These are phyloP conservation scores for Euproctis similis DNA, from an alignment of 2,888 invertebrate species.

Conservation along the genomic window DNA sequence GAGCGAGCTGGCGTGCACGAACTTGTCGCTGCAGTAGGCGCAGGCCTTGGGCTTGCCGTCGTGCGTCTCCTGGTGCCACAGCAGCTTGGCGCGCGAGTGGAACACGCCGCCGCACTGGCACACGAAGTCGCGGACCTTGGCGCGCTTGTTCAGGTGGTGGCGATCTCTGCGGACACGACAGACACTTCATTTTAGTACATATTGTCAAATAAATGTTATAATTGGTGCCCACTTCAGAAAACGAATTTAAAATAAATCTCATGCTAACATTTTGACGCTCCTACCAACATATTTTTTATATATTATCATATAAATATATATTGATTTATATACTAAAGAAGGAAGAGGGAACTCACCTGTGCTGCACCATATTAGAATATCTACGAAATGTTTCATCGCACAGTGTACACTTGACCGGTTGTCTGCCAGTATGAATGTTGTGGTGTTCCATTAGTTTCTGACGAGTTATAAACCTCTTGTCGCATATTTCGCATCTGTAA, in stretches of 20 bases:
- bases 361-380: constrained; percentile 90
- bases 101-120: constrained; percentile 88
- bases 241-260: too few species aligned
- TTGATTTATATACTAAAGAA: too few species aligned
- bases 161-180: constrained; percentile 67
- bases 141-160: constrained; percentile 83
- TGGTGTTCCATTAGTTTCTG: constrained; percentile 89
- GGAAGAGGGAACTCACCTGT: too few species aligned
- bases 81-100: constrained; percentile 88
- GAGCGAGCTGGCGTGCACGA: constrained; percentile 88
- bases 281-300: too few species aligned
- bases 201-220: too few species aligned
- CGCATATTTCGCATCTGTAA: constrained; percentile 82
- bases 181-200: too few species aligned
- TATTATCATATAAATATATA: too few species aligned
- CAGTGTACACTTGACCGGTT: constrained; percentile 86
- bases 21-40: constrained; percentile 89
- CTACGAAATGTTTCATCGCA: constrained; percentile 88
- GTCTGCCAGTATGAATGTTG: constrained; percentile 87
- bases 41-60: constrained; percentile 89
- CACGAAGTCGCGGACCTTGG: constrained; percentile 81
- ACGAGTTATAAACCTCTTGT: constrained; percentile 87
- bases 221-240: too few species aligned
- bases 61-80: constrained; percentile 91
- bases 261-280: too few species aligned